These are phyloP conservation scores for Polyploca ridens DNA, from an alignment of 2,888 invertebrate species.

Conservation along the genomic window DNA sequence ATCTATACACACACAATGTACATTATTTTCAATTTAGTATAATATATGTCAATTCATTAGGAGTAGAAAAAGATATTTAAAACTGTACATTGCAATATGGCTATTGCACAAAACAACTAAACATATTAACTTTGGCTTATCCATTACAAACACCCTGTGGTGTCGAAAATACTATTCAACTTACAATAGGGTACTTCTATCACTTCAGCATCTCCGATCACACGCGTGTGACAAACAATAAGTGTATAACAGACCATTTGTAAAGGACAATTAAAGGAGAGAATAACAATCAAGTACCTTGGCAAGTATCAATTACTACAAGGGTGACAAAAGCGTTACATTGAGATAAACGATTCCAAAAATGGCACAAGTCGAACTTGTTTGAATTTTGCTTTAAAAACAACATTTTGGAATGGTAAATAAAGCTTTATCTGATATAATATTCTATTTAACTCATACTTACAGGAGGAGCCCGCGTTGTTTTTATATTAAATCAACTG, in stretches of 20 bases:
- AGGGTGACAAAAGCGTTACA: conserved; percentile 15
- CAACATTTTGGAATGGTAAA: conserved; percentile 57
- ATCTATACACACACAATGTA: conserved; percentile 81
- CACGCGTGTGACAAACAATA: conserved; percentile 45
- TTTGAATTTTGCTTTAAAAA: conserved; percentile 31
- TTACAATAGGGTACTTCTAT: conserved; percentile 44
- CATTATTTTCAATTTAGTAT: conserved; percentile 66
- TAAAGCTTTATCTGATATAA: conserved; percentile 11
- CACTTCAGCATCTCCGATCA: conserved; percentile 50
- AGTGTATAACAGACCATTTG: conserved; percentile 37
- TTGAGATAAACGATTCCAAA: conserved; percentile 31
- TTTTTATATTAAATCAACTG: conserved; percentile 47
- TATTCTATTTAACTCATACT: background rate
- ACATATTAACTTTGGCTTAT: conserved; percentile 82
- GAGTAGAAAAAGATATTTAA: conserved; percentile 62
- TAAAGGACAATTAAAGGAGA: conserved; percentile 34
- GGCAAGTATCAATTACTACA: conserved; percentile 19
- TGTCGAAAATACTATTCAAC: conserved; percentile 56
- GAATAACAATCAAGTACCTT: conserved; percentile 28
- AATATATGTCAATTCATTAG: conserved; percentile 58
- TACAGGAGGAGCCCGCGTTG: background rate
- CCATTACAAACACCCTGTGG: conserved; percentile 71
- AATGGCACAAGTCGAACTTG: conserved; percentile 62
- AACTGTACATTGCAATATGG: conserved; percentile 80
- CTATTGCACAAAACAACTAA: conserved; percentile 82